A percentile compares a stretch with the other conserved stretches of the same genome.
These are phyloP conservation scores for Megaustenia siamemsis DNA, from an alignment of 2,888 invertebrate genomes.

Conservation along the genomic window DNA sequence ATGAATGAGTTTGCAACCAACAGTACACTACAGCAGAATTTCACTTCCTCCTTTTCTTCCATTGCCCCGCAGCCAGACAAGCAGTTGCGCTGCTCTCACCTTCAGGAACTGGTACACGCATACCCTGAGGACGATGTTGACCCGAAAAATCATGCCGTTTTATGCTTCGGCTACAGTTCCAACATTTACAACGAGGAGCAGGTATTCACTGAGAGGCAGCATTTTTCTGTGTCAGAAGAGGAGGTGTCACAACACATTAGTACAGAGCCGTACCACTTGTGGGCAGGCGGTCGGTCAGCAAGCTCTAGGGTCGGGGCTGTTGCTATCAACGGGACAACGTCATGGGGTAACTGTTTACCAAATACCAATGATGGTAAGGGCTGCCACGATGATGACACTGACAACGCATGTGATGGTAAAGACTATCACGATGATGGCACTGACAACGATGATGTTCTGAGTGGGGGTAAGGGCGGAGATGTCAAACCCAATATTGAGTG, in stretches of 20 bases:
- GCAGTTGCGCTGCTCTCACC: background rate
- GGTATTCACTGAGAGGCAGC: background rate
- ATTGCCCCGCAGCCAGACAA: background rate
- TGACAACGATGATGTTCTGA: background rate
- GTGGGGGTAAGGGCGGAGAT: too few species aligned
- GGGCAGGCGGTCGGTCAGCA: background rate
- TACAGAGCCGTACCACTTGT: background rate
- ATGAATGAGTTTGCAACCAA: background rate
- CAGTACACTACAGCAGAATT: background rate
- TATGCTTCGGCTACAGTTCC: slow-evolving; percentile 12
- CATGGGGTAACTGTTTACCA: background rate
- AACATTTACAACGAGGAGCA: background rate
- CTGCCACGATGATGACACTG: background rate
- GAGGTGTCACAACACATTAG: background rate
- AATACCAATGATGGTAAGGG: background rate
- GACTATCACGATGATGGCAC: background rate
- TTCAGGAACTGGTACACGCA: background rate
- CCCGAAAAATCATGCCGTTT: background rate
- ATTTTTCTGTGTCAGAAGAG: background rate
- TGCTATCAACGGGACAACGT: background rate
- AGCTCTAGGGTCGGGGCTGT: background rate
- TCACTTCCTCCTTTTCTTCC: background rate
- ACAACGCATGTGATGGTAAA: background rate
- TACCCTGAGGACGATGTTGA: background rate
- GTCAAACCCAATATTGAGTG: background rate